A percentile compares a stretch with the other conserved stretches of the same genome.
Conservation (phyloP, 2,113 vertebrate species). For the Bungarus multicinctus region DNA sequence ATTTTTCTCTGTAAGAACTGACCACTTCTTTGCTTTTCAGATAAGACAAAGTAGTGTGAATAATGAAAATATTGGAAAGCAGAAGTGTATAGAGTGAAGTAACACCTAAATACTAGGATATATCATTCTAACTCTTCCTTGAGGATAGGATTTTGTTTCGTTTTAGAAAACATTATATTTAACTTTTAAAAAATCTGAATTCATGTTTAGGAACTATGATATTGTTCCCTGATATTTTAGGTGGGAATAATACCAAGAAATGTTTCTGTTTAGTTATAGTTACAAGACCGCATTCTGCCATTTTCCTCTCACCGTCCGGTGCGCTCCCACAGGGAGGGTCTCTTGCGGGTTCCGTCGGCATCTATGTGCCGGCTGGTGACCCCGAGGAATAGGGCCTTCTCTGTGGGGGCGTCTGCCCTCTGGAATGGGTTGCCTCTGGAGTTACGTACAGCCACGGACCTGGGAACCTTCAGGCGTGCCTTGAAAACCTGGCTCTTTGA, state of each 20-base stretch:
- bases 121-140: neutral
- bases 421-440: too few species aligned
- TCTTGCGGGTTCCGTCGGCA: too few species aligned
- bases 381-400: too few species aligned
- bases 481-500: too few species aligned
- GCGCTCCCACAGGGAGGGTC: too few species aligned
- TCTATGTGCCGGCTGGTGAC: too few species aligned
- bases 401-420: too few species aligned
- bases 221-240: neutral
- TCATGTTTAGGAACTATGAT: neutral
- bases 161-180: neutral
- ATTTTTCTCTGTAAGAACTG: neutral
- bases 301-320: too few species aligned
- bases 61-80: neutral
- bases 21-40: neutral
- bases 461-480: too few species aligned
- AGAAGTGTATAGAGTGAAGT: neutral
- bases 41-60: neutral
- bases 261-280: neutral
- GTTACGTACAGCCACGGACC: too few species aligned
- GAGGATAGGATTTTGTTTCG: neutral
- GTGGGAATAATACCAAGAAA: neutral
- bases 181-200: neutral
- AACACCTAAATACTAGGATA: neutral
- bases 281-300: too few species aligned